Evolutionary conservation across 2,888 invertebrate genomes (phyloP).

Genomic region (Melanargia galathea): DNA sequence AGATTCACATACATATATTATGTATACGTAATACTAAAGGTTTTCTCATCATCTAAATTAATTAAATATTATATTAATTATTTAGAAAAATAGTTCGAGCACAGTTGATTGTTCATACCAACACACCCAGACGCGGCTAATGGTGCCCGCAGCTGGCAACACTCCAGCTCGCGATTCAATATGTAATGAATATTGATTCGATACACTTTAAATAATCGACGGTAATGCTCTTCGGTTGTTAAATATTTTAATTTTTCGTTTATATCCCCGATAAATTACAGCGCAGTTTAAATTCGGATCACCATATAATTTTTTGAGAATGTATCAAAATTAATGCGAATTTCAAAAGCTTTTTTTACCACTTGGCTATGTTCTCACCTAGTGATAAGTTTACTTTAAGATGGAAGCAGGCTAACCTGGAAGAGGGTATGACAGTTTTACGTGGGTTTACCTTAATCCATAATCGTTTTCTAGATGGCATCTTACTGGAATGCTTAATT

Average conservation of each 20-base stretch:
- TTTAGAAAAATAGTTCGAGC: too few relatives aligned
- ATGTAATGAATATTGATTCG: constrained; percentile 43
- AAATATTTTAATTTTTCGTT: constrained; percentile 38
- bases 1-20: too few relatives aligned
- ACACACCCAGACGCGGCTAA: constrained; percentile 24
- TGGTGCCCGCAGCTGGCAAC: constrained; percentile 38
- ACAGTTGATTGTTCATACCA: not conserved
- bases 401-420: too few relatives aligned
- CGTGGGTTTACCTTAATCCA: too few relatives aligned
- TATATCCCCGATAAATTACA: constrained; percentile 17
- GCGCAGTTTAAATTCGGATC: constrained; percentile 1
- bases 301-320: not conserved
- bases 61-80: too few relatives aligned
- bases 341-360: not conserved
- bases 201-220: constrained; percentile 42
- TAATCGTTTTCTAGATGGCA: too few relatives aligned
- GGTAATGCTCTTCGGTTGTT: constrained; percentile 38
- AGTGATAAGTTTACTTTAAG: too few relatives aligned
- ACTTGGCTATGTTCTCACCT: too few relatives aligned
- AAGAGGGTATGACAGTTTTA: too few relatives aligned
- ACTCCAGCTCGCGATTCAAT: constrained; percentile 40
- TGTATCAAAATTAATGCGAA: not conserved
- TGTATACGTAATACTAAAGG: too few relatives aligned
- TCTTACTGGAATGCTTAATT: too few relatives aligned
- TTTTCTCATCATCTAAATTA: too few relatives aligned